Evolutionary conservation across 1,140 invertebrate genomes (phyloP).

Genomic region (Thaumetopoea pityocampa): DNA sequence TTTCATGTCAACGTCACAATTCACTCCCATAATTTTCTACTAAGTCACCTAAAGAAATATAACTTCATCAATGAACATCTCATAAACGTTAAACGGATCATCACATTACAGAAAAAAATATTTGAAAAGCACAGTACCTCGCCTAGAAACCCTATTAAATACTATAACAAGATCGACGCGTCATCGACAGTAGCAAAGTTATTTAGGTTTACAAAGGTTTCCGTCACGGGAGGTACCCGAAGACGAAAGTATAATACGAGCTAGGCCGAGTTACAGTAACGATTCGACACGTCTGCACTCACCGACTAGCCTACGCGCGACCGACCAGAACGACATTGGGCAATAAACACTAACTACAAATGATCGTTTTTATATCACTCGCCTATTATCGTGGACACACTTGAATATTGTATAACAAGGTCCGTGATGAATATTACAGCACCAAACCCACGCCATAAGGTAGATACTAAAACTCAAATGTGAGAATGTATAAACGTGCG

Average conservation of each 20-base stretch:
- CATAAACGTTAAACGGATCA: too few relatives aligned
- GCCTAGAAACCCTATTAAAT: too few relatives aligned
- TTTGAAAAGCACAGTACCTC: too few relatives aligned
- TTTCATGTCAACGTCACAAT: too few relatives aligned
- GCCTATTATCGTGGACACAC: conserved; percentile 4
- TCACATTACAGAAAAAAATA: too few relatives aligned
- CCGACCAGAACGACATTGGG: conserved; percentile 32
- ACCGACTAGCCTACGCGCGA: conserved; percentile 35
- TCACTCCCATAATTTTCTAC: too few relatives aligned
- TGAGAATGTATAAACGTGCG: conserved; percentile 59
- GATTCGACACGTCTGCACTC: conserved; percentile 39
- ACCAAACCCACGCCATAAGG: conserved; percentile 10
- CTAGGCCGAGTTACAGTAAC: conserved; percentile 11
- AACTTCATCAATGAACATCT: too few relatives aligned
- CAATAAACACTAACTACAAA: conserved; percentile 19
- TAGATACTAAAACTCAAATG: conserved; percentile 35
- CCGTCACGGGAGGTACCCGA: conserved; percentile 35
- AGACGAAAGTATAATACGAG: conserved; percentile 21
- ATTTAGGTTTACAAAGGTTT: too few relatives aligned
- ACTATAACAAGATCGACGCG: too few relatives aligned
- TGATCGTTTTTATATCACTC: conserved; percentile 15
- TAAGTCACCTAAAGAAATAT: too few relatives aligned
- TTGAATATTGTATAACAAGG: conserved; percentile 15
- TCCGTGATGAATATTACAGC: conserved; percentile 9
- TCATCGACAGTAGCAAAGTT: too few relatives aligned